phyloP scores from a whole-genome alignment of 2,797 vertebrate genomes.

The Schizothorax lantsangensis region DNA sequence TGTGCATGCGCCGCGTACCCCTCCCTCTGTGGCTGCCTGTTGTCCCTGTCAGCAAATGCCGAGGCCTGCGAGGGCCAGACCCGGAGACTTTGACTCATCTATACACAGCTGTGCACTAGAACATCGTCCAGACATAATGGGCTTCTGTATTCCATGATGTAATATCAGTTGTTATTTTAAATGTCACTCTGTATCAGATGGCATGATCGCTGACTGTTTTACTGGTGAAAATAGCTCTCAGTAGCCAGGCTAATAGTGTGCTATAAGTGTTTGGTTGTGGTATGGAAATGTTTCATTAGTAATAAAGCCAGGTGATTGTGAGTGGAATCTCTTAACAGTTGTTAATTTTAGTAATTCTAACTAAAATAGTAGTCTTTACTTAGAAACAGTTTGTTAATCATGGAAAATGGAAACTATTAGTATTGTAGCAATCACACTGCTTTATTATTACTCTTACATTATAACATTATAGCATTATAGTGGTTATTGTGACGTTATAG shows the following conservation, averaged over 20 bases:
- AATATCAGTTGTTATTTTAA: conserved; percentile 5
- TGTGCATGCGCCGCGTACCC: conserved; percentile 21
- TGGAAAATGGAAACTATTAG: not conserved
- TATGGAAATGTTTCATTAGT: not conserved
- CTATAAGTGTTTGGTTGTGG: not conserved
- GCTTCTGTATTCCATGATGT: conserved; percentile 36
- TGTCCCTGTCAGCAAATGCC: conserved; percentile 52
- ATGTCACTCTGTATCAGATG: conserved; percentile 9
- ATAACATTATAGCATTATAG: not conserved
- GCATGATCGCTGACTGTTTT: not conserved
- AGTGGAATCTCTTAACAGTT: not conserved
- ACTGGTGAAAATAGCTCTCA: conserved; percentile 7
- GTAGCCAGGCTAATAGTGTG: not conserved
- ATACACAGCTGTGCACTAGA: conserved; percentile 43
- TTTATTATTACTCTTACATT: not conserved
- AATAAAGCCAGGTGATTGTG: not conserved
- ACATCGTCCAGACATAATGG: conserved; percentile 44
- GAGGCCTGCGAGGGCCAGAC: conserved; percentile 39
- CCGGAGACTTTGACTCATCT: conserved; percentile 61
- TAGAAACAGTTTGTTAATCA: not conserved
- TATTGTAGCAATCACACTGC: not conserved
- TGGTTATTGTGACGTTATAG: not conserved
- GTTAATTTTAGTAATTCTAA: not conserved
- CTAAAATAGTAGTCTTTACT: not conserved
- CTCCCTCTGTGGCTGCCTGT: conserved; percentile 45